Evolutionary conservation across 2,113 vertebrate species (phyloP).

Genomic region (Ranitomeya imitator): DNA sequence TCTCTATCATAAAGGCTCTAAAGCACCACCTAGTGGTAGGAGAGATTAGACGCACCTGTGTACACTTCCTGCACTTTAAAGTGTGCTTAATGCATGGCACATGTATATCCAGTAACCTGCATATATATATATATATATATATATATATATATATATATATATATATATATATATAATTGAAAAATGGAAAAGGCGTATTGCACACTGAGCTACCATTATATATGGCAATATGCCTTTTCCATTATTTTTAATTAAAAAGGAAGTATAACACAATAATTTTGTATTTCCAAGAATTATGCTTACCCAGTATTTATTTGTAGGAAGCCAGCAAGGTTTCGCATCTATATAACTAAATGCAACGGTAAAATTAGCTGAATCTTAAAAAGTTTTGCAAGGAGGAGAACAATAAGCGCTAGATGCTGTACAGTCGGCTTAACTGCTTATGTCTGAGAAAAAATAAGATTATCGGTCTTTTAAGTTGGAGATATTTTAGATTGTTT

Average conservation of each 20-base stretch:
- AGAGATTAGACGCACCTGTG: not conserved
- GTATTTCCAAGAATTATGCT: not conserved
- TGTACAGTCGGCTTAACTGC: not conserved
- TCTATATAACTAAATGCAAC: not conserved
- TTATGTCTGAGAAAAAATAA: constrained; percentile 32
- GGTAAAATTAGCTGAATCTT: not conserved
- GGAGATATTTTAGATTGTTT: constrained; percentile 10
- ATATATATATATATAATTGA: not conserved
- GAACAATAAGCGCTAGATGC: not conserved
- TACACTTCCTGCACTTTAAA: not conserved
- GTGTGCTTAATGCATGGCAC: no score
- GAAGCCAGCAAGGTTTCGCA: not conserved
- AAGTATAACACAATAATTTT: not conserved
- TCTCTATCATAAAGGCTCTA: not conserved
- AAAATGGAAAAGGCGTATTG: not conserved
- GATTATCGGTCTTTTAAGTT: constrained; percentile 26
- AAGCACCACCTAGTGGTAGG: not conserved
- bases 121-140: no score
- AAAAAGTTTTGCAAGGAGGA: not conserved
- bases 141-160: no score
- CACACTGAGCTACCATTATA: no score
- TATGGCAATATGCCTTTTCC: no score
- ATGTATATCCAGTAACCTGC: no score
- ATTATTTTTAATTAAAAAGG: not conserved
- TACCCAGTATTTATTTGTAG: not conserved